Evolutionary conservation across 2,888 invertebrate species (phyloP).

Genomic region (Heliconius cydno): DNA sequence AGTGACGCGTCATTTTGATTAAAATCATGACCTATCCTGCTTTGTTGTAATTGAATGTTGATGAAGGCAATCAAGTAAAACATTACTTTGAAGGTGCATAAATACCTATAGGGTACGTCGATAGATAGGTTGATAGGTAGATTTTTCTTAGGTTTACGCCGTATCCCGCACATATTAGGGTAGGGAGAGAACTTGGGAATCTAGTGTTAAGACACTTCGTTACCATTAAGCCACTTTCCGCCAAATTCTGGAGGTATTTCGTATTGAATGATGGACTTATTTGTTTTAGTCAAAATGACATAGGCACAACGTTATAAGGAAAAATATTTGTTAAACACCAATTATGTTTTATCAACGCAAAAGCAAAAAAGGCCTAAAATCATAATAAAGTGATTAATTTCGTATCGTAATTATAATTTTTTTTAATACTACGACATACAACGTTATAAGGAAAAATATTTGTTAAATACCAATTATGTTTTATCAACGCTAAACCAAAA

Average conservation of each 20-base stretch:
- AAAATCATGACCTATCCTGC: constrained; percentile 12
- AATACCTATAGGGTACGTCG: background rate
- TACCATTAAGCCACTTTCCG: no score
- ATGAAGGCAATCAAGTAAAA: constrained; percentile 13
- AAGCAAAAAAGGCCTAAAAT: no score
- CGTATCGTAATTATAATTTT: no score
- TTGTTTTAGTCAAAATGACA: no score
- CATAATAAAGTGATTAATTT: no score
- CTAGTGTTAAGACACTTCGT: background rate
- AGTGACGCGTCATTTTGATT: background rate
- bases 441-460: background rate
- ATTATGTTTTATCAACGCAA: no score
- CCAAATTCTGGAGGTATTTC: no score
- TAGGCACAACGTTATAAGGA: no score
- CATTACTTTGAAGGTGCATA: background rate
- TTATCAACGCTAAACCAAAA: background rate
- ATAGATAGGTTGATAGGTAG: no score
- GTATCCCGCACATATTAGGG: background rate
- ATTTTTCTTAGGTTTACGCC: background rate
- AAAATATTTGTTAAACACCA: no score
- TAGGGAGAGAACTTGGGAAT: background rate
- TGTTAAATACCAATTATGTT: background rate
- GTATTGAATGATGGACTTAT: no score
- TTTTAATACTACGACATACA: background rate
- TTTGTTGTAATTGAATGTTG: background rate